Percentiles rank a stretch among this genome's conserved stretches.
Evolutionary conservation across 2,113 vertebrate species (phyloP).

Genomic region (Cyrtonyx montezumae): DNA sequence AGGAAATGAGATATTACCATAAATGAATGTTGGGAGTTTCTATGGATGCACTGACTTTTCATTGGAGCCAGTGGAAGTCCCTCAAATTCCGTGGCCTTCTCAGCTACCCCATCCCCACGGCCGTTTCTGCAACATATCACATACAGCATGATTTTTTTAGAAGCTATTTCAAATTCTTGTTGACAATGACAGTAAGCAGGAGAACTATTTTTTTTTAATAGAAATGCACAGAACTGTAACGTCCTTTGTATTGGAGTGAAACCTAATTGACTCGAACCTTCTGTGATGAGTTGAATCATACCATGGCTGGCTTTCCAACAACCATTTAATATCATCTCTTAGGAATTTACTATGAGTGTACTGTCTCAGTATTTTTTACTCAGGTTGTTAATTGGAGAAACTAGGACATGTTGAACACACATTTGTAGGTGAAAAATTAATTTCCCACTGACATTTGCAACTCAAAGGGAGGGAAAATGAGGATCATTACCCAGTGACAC

Average conservation of each 20-base stretch:
- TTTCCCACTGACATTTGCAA: not conserved
- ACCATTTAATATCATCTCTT: conserved; percentile 45
- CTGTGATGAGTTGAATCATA: not conserved
- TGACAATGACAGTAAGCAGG: not conserved
- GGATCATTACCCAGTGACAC: not conserved
- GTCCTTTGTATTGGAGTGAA: not conserved
- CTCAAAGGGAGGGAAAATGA: not conserved
- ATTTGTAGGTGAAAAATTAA: not conserved
- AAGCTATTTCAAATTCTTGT: not conserved
- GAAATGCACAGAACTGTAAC: not conserved
- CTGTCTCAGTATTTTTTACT: conserved; percentile 33
- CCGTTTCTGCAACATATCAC: accelerated
- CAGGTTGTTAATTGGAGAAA: conserved; percentile 19
- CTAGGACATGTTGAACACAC: not conserved
- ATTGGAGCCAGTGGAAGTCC: not conserved
- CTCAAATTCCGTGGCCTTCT: not conserved
- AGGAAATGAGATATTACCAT: not conserved
- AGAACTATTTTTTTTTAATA: not conserved
- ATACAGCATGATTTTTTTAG: accelerated
- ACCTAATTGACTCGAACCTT: not conserved
- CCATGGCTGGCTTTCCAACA: not conserved
- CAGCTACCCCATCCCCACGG: accelerated
- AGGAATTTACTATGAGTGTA: conserved; percentile 55
- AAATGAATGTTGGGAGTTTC: not conserved
- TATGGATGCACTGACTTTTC: not conserved